phyloP scores from a whole-genome alignment of 2,888 invertebrate genomes.

The Brassicogethes aeneus region DNA sequence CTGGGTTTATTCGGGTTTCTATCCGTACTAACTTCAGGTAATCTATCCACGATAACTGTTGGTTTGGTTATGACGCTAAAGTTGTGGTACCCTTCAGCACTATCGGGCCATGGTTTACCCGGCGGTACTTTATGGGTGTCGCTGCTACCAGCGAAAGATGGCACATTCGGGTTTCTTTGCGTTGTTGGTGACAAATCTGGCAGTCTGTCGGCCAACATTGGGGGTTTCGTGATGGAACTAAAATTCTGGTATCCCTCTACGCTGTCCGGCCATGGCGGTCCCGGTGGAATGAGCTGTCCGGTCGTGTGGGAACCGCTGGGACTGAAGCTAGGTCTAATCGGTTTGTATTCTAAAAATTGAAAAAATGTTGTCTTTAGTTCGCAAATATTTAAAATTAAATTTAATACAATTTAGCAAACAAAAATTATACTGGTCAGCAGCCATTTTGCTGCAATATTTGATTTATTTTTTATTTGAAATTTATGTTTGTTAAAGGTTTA shows the following conservation, averaged over 20 bases:
- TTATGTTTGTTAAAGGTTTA: no score
- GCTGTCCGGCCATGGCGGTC: slow-evolving; percentile 17
- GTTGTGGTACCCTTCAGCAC: slow-evolving; percentile 8
- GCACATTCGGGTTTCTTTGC: neutral
- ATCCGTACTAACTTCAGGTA: neutral
- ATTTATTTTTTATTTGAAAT: no score
- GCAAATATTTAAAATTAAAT: no score
- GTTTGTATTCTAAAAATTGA: no score
- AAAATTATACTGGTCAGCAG: no score
- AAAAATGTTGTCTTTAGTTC: no score
- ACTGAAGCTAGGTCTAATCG: no score
- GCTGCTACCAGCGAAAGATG: slow-evolving; percentile 7
- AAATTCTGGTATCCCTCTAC: slow-evolving; percentile 11
- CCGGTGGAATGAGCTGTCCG: slow-evolving; percentile 16
- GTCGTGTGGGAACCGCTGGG: no score
- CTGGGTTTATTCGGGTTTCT: slow-evolving; percentile 3
- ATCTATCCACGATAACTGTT: neutral
- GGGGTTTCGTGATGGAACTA: neutral
- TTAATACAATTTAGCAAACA: no score
- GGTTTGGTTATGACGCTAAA: slow-evolving; percentile 2
- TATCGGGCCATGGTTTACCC: slow-evolving; percentile 13
- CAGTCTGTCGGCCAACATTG: neutral
- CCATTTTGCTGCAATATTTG: no score
- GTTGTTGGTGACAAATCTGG: neutral
- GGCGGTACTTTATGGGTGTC: slow-evolving; percentile 7